Conservation (phyloP, 2,113 vertebrate genomes). For the Chionodraco myersi region DNA sequence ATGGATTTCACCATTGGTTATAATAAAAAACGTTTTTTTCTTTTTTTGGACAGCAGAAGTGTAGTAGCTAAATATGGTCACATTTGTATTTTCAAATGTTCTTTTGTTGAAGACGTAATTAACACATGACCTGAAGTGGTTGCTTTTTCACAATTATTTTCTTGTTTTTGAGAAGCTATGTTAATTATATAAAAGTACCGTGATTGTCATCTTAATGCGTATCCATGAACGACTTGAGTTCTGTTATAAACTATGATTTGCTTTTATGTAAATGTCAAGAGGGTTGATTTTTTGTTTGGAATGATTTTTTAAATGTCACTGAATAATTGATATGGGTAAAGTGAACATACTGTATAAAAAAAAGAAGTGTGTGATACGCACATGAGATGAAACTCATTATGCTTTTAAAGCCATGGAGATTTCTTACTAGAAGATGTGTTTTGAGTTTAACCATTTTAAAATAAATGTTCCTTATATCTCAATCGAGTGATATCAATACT, state of each 20-base stretch:
- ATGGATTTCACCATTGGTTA: neutral
- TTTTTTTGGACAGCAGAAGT: no score
- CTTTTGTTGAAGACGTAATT: neutral
- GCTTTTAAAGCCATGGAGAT: slow-evolving; percentile 2
- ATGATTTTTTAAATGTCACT: neutral
- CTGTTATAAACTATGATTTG: neutral
- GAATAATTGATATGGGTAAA: neutral
- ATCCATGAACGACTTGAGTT: neutral
- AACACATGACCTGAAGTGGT: neutral
- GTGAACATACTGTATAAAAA: neutral
- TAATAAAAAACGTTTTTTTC: neutral
- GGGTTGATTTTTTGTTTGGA: neutral
- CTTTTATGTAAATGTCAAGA: neutral
- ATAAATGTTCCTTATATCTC: no score
- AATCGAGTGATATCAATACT: neutral
- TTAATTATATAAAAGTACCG: neutral
- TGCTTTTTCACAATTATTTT: neutral
- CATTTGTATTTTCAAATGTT: no score
- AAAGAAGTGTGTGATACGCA: neutral
- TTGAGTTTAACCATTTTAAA: no score
- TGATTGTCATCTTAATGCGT: no score
- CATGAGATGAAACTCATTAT: slow-evolving; percentile 5
- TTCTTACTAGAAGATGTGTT: neutral
- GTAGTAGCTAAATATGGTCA: no score
- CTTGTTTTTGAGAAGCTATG: neutral